These are phyloP conservation scores for Muraenolepis orangiensis DNA, from an alignment of 2,797 vertebrate species.

Conservation along the genomic window DNA sequence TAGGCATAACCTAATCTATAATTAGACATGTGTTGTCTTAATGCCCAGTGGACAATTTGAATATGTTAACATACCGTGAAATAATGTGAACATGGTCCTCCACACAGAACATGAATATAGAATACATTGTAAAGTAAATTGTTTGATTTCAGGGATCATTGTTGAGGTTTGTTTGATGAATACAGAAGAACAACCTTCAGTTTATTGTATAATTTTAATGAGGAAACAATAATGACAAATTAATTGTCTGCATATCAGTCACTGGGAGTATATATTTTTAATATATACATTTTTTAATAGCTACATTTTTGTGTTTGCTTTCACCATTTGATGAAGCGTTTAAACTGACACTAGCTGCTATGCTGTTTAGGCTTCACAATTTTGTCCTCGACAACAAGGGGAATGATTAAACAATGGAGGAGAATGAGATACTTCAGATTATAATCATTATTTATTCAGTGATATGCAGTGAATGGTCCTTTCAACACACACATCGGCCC, in stretches of 20 bases:
- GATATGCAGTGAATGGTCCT: neutral
- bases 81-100: neutral
- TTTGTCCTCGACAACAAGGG: neutral
- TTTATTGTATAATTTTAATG: too few species aligned
- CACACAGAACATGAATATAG: neutral
- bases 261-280: too few species aligned
- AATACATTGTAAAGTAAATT: too few species aligned
- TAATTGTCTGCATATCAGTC: too few species aligned
- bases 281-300: neutral
- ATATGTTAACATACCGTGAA: too few species aligned
- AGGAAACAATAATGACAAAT: neutral
- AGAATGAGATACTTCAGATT: neutral
- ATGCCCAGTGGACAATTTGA: neutral
- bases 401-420: neutral
- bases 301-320: neutral
- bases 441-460: slow-evolving; percentile 1
- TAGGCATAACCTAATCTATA: neutral
- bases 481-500: neutral
- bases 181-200: neutral
- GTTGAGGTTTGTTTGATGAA: neutral
- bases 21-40: neutral
- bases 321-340: neutral
- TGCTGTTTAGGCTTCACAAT: neutral
- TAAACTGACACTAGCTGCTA: neutral
- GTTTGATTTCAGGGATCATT: neutral